phyloP scores from a whole-genome alignment of 2,113 vertebrate genomes.

The Conger conger region DNA sequence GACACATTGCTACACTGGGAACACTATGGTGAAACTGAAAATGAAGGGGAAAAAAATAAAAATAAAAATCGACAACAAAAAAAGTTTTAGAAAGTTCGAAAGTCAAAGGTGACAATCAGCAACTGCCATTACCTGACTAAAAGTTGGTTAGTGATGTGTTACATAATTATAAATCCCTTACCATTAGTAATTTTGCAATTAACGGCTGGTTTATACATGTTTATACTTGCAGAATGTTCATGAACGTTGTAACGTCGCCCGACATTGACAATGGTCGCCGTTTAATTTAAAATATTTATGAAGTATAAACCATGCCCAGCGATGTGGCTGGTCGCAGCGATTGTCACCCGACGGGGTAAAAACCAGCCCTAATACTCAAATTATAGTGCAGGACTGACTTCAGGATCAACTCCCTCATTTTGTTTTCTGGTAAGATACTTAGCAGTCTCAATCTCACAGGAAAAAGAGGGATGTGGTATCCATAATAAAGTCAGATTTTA shows the following conservation, averaged over 20 bases:
- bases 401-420: not conserved
- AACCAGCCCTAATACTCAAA: too few species aligned
- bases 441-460: not conserved
- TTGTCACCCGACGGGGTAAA: too few species aligned
- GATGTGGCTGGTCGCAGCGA: too few species aligned
- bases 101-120: not conserved
- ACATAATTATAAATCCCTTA: not conserved
- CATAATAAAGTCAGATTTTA: not conserved
- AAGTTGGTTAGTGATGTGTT: not conserved
- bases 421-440: not conserved
- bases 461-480: not conserved
- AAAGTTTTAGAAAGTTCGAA: not conserved
- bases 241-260: too few species aligned
- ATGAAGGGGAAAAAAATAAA: not conserved
- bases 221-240: too few species aligned
- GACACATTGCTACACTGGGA: not conserved
- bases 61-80: not conserved
- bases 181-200: not conserved
- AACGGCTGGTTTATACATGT: too few species aligned
- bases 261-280: too few species aligned
- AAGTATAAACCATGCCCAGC: too few species aligned
- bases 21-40: not conserved
- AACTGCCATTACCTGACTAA: not conserved
- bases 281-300: too few species aligned
- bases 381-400: not conserved